Evolutionary conservation across 2,888 invertebrate genomes (phyloP).

Genomic region (Dinocampus coccinellae): DNA sequence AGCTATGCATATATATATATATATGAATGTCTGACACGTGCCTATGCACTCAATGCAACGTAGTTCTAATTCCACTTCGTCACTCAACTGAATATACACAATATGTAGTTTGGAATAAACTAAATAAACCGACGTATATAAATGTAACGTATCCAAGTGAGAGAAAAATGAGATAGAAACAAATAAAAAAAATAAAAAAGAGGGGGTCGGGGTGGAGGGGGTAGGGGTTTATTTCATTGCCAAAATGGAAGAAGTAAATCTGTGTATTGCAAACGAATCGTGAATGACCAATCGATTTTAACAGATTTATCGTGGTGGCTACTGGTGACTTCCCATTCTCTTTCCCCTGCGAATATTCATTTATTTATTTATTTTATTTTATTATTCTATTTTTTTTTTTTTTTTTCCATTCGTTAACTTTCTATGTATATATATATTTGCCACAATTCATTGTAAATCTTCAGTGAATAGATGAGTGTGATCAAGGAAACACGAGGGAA

Average conservation of each 20-base stretch:
- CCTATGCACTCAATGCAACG: not conserved
- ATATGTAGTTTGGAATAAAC: constrained; percentile 35
- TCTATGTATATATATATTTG: not conserved
- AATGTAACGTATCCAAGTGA: constrained; percentile 8
- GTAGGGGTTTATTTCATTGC: constrained; percentile 43
- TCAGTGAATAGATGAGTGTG: not conserved
- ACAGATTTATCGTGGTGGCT: constrained; percentile 39
- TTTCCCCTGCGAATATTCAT: not conserved
- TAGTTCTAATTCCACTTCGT: not conserved
- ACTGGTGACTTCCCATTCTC: constrained; percentile 1
- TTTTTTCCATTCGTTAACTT: not conserved
- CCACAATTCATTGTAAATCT: not conserved
- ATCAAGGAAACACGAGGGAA: not conserved
- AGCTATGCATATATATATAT: not conserved
- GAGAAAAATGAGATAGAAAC: too few relatives aligned
- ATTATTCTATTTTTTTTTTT: not conserved
- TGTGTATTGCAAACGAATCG: constrained; percentile 44
- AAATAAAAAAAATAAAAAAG: too few relatives aligned
- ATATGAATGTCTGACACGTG: constrained; percentile 19
- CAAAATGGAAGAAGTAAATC: constrained; percentile 44
- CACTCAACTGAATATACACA: not conserved
- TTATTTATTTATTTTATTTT: not conserved
- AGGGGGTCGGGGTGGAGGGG: too few relatives aligned
- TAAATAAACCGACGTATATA: constrained; percentile 38
- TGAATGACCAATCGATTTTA: constrained; percentile 47